Evolutionary conservation across 2,888 invertebrate species (phyloP).

Genomic region (Allophyes oxyacanthae): DNA sequence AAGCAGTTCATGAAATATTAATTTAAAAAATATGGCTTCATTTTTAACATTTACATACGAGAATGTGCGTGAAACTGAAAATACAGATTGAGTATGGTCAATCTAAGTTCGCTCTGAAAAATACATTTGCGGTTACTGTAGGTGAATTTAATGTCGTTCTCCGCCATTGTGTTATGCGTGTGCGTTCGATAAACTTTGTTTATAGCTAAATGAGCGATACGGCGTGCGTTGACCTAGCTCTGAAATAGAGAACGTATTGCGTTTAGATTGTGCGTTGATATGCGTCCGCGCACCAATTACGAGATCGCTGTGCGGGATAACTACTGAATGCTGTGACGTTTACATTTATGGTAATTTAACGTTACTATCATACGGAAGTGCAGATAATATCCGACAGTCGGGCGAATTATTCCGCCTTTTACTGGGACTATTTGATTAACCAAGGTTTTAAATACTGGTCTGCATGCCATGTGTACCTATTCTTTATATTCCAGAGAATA

Average conservation of each 20-base stretch:
- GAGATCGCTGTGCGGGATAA: slow-evolving; percentile 68
- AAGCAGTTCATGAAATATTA: background rate
- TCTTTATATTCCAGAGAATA: no score
- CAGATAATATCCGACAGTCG: slow-evolving; percentile 5
- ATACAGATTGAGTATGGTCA: slow-evolving; percentile 21
- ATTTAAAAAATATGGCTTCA: background rate
- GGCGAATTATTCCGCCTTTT: slow-evolving; percentile 3
- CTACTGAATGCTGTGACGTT: slow-evolving; percentile 30
- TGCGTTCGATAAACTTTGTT: slow-evolving; percentile 87
- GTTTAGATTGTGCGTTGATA: slow-evolving; percentile 74
- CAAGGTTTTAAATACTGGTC: background rate
- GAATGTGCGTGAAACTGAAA: background rate
- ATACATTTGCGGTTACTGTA: slow-evolving; percentile 62
- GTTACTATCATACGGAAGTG: slow-evolving; percentile 16
- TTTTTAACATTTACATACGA: background rate
- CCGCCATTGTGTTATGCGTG: slow-evolving; percentile 77
- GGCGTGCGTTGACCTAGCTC: slow-evolving; percentile 77
- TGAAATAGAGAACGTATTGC: slow-evolving; percentile 76
- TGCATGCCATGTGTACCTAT: background rate
- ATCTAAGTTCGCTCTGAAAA: slow-evolving; percentile 61
- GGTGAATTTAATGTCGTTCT: slow-evolving; percentile 77
- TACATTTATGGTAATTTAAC: slow-evolving; percentile 31
- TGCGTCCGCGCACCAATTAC: slow-evolving; percentile 68
- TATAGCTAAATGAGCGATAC: slow-evolving; percentile 86
- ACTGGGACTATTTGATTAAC: background rate